Percentiles rank a stretch among this genome's conserved stretches.
Conservation (phyloP, 2,888 invertebrate species). For the Amaurobius ferox region DNA sequence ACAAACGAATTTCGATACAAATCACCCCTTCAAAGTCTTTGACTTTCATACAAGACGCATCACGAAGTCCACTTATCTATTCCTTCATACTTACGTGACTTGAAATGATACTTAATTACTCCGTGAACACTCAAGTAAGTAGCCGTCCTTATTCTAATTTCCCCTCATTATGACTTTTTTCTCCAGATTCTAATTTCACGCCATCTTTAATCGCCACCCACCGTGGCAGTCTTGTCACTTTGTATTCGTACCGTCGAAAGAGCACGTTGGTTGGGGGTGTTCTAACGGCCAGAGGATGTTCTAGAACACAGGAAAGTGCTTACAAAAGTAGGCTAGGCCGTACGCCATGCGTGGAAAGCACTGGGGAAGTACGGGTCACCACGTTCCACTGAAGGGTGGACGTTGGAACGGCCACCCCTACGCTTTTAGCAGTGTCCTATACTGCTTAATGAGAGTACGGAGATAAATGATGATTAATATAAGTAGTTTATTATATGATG, state of each 20-base stretch:
- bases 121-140: background rate
- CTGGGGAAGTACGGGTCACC: conserved; percentile 66
- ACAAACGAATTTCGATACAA: no score
- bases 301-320: conserved; percentile 47
- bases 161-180: background rate
- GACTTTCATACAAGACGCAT: no score
- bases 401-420: background rate
- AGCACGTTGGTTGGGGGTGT: background rate
- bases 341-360: conserved; percentile 53
- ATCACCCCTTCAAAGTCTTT: no score
- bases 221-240: conserved; percentile 1
- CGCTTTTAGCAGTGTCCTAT: background rate
- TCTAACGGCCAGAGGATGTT: conserved; percentile 47
- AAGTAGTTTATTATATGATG: no score
- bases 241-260: background rate
- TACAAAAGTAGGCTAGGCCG: conserved; percentile 70
- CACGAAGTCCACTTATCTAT: no score
- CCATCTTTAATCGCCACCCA: background rate
- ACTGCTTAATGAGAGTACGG: background rate
- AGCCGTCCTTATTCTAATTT: background rate
- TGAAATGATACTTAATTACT: background rate
- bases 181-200: conserved; percentile 3
- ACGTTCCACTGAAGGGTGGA: conserved; percentile 35
- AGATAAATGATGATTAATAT: background rate
- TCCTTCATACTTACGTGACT: no score